These are phyloP conservation scores for Etheostoma spectabile DNA, from an alignment of 2,113 vertebrate species.

Conservation along the genomic window DNA sequence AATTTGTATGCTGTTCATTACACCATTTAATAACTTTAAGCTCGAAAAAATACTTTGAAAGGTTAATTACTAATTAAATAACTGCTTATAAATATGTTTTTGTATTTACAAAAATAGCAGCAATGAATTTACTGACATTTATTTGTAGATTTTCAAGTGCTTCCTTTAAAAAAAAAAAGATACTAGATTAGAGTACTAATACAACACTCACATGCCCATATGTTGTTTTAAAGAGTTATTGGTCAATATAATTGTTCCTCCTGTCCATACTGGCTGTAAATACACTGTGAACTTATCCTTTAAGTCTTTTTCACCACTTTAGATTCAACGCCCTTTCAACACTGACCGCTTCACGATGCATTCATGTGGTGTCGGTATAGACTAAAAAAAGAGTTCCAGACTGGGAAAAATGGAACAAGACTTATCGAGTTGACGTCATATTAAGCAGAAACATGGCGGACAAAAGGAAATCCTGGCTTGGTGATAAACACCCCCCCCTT, in stretches of 20 bases:
- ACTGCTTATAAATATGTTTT: background rate
- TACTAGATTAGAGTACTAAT: background rate
- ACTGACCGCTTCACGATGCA: background rate
- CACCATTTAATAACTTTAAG: background rate
- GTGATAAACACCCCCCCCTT: no score
- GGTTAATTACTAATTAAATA: background rate
- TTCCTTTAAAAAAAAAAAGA: no score
- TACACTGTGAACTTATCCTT: background rate
- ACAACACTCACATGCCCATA: background rate
- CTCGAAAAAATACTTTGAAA: background rate
- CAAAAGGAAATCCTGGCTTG: no score
- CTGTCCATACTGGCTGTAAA: background rate
- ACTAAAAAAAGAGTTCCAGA: no score
- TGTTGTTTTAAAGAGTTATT: background rate
- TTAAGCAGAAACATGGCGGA: no score
- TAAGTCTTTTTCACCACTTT: background rate
- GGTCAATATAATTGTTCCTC: background rate
- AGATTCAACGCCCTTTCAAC: background rate
- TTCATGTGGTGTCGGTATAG: no score
- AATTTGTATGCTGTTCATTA: background rate
- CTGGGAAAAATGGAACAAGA: no score
- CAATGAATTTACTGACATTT: background rate
- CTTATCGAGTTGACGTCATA: no score
- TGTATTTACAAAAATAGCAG: constrained; percentile 12
- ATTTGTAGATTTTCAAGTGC: no score